Conservation (phyloP, 2,113 vertebrate genomes). For the Rattus rattus region DNA sequence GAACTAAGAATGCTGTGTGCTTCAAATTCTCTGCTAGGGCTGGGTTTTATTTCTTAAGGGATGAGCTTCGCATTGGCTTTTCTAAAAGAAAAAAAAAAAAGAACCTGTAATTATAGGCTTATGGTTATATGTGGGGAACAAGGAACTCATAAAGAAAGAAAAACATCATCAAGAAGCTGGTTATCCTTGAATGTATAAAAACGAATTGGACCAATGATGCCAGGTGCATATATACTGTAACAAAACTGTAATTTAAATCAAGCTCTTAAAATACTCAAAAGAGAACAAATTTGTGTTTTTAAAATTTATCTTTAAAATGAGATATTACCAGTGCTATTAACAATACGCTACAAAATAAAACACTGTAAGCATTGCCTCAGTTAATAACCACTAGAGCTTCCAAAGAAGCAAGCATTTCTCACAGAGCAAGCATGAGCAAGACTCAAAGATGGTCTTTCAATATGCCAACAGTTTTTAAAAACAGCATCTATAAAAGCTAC, state of each 20-base stretch:
- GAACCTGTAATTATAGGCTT: constrained; percentile 58
- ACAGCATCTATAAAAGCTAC: background rate
- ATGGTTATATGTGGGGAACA: constrained; percentile 25
- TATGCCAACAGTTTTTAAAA: background rate
- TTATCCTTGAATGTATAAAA: constrained; percentile 34
- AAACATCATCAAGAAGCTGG: constrained; percentile 46
- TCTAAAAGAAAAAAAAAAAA: constrained; percentile 10
- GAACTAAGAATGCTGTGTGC: background rate
- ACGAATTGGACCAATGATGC: constrained; percentile 44
- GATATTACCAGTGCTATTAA: constrained; percentile 63
- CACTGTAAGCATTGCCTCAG: background rate
- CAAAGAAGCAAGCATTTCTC: constrained; percentile 6
- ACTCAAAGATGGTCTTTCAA: background rate
- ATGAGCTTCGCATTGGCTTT: constrained; percentile 34
- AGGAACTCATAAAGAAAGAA: constrained; percentile 59
- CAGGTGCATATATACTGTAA: constrained; percentile 26
- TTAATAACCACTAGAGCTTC: constrained; percentile 35
- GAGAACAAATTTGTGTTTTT: constrained; percentile 54
- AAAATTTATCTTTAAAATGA: constrained; percentile 66
- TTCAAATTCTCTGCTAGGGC: constrained; percentile 54
- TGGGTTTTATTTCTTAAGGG: constrained; percentile 44
- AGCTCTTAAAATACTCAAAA: constrained; percentile 67
- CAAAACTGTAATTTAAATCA: constrained; percentile 69
- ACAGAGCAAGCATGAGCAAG: background rate
- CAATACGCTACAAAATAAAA: constrained; percentile 56